Percentiles rank a stretch among this genome's conserved stretches.
Conservation (phyloP, 2,888 invertebrate species). For the Cheilosia impressa region DNA sequence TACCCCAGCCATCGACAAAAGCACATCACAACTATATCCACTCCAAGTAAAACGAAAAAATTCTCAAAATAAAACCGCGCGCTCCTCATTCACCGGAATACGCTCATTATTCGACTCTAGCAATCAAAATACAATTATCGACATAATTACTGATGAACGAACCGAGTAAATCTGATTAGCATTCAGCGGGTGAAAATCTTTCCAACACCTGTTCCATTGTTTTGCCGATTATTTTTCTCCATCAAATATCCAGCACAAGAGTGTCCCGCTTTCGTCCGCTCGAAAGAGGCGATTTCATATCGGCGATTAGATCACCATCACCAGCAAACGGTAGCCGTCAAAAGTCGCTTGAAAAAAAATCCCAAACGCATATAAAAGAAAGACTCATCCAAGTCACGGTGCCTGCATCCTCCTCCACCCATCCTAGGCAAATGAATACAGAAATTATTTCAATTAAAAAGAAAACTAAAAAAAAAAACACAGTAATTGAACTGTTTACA, state of each 20-base stretch:
- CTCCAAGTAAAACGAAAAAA: too few relatives aligned
- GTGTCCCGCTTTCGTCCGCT: too few relatives aligned
- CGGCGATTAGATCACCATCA: conserved; percentile 34
- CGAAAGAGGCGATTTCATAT: conserved; percentile 1
- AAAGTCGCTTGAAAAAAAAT: neutral
- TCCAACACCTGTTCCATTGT: conserved; percentile 10
- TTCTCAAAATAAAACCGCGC: neutral
- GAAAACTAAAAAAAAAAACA: conserved; percentile 12
- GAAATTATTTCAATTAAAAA: conserved; percentile 28
- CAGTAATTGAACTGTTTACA: conserved; percentile 58
- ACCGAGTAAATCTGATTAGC: conserved; percentile 34
- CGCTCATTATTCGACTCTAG: neutral
- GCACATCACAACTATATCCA: too few relatives aligned
- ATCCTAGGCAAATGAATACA: neutral
- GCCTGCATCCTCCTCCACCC: conserved; percentile 28
- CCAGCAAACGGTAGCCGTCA: conserved; percentile 26
- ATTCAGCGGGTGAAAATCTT: neutral
- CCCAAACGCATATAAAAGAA: conserved; percentile 21
- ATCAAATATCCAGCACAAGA: conserved; percentile 11
- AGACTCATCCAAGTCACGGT: conserved; percentile 47
- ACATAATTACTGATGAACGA: conserved; percentile 10
- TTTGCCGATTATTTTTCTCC: conserved; percentile 2
- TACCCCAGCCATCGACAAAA: too few relatives aligned
- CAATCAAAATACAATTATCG: conserved; percentile 15
- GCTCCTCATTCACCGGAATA: neutral